phyloP scores from a whole-genome alignment of 2,888 invertebrate genomes.

The Merodon equestris region DNA sequence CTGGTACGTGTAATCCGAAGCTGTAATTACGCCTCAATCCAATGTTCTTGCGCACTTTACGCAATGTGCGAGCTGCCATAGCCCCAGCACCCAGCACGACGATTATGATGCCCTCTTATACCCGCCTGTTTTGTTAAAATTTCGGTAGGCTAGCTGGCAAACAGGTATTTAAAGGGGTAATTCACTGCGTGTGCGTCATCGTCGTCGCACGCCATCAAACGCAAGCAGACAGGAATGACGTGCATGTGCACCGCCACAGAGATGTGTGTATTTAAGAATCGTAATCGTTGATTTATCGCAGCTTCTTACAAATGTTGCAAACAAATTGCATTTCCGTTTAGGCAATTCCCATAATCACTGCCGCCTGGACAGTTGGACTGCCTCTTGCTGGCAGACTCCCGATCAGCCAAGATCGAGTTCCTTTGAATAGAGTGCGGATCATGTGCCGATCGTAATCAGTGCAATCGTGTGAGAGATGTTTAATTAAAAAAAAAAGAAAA shows the following conservation, averaged over 20 bases:
- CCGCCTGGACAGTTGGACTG: no score
- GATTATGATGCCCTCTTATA: no score
- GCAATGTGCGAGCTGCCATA: slow-evolving; percentile 53
- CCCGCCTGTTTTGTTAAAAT: no score
- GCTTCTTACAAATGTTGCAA: slow-evolving; percentile 58
- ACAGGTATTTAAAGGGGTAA: slow-evolving; percentile 61
- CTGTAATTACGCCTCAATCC: slow-evolving; percentile 45
- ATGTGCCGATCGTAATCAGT: slow-evolving; percentile 68
- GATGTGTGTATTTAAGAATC: slow-evolving; percentile 4
- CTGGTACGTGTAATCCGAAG: slow-evolving; percentile 1
- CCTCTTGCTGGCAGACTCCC: neutral
- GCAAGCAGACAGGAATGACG: no score
- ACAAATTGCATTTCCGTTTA: slow-evolving; percentile 68
- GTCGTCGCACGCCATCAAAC: slow-evolving; percentile 22
- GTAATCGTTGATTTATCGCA: slow-evolving; percentile 63
- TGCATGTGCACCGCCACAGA: neutral
- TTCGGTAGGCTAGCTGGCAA: slow-evolving; percentile 47
- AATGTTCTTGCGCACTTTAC: slow-evolving; percentile 45
- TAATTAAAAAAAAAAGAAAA: slow-evolving; percentile 61
- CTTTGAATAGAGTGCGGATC: slow-evolving; percentile 58
- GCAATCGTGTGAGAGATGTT: slow-evolving; percentile 47
- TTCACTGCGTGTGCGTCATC: slow-evolving; percentile 31
- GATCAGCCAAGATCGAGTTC: neutral
- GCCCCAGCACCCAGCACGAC: neutral
- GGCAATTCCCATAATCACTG: slow-evolving; percentile 49